Base-by-base conservation (phyloP, 2,113 vertebrate genomes). In the Cynocephalus volans region DNA sequence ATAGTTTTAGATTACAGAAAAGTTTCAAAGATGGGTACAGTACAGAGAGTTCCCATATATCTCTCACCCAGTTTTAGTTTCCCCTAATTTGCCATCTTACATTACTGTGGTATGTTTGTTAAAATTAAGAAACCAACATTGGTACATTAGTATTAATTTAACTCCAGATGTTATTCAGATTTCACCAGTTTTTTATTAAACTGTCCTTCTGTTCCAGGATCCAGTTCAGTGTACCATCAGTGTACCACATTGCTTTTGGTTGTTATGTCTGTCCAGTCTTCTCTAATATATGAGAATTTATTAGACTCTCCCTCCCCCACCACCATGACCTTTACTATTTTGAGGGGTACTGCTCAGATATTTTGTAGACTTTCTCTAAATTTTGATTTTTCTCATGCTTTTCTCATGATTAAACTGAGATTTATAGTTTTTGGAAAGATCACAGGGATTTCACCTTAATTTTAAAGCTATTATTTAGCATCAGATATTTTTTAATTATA, bases 401-500 rank as follows among this genome's bases (percentile, higher is more conserved):
- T 94, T 86, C 18, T 64, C 41, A 58, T 36, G 28, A 92, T 67
- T 92, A 80, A 54, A 33, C n/a, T 77, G 36, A 92, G 15, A 50
- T 75, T 77, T 88, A 23, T 80, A 31, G 36, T 73, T 90, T 85
- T 70, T 52, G n/a, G 56, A 69, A 84, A 67, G 41, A 83, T 5
- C 13, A 17, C 18, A 83, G 21, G 67, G 1, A 41, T 89, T 65
- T 88, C 8, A 60, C 28, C 26, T 95, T 88, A 83, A 76, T 76
- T 87, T 81, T 90, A 65, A 76, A 64, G 6, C 13, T 77, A 41
- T 64, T 90, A 82, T 64, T 87, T 82, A 48, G 19, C 45, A n/a
- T 70, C 21, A 45, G 9, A n/a, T 28, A 23, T 86, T 97, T 93
- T 95, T 41, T 64, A 50, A 80, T 45, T 88, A 33, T 62, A 33